phyloP scores from a whole-genome alignment of 2,113 vertebrate genomes.

The Ahaetulla prasina region DNA sequence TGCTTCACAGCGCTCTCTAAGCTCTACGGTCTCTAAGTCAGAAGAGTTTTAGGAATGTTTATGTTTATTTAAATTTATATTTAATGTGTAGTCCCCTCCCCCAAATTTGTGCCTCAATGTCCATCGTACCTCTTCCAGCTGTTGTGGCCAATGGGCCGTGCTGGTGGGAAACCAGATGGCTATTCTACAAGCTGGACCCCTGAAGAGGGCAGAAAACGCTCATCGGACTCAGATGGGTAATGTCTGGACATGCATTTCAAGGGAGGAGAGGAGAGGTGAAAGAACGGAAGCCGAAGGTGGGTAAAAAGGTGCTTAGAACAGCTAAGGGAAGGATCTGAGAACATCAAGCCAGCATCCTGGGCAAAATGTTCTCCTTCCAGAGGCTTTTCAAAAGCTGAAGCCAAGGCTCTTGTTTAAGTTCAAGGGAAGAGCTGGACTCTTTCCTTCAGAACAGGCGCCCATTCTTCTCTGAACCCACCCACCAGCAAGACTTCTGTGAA shows the following conservation, averaged over 20 bases:
- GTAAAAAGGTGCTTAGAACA: background rate
- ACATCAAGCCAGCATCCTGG: background rate
- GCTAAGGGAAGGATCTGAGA: background rate
- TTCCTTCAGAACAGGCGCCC: background rate
- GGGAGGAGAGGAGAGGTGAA: background rate
- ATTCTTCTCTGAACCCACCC: slow-evolving; percentile 2
- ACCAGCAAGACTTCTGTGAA: background rate
- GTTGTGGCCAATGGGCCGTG: background rate
- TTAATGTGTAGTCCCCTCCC: background rate
- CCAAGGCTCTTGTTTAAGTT: background rate
- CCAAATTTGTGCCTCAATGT: background rate
- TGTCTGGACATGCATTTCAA: accelerated
- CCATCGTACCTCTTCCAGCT: background rate
- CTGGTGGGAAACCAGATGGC: background rate
- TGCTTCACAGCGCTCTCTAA: background rate
- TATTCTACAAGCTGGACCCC: background rate
- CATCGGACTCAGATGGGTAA: background rate
- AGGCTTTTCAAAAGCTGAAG: background rate
- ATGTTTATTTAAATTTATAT: too few relatives aligned
- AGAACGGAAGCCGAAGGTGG: background rate
- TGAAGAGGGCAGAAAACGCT: background rate
- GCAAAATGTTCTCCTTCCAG: background rate
- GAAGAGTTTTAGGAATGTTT: background rate
- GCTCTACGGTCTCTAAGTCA: background rate
- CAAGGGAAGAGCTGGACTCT: background rate